phyloP scores from a whole-genome alignment of 1,140 invertebrate genomes.

The Platorchestia sp. region DNA sequence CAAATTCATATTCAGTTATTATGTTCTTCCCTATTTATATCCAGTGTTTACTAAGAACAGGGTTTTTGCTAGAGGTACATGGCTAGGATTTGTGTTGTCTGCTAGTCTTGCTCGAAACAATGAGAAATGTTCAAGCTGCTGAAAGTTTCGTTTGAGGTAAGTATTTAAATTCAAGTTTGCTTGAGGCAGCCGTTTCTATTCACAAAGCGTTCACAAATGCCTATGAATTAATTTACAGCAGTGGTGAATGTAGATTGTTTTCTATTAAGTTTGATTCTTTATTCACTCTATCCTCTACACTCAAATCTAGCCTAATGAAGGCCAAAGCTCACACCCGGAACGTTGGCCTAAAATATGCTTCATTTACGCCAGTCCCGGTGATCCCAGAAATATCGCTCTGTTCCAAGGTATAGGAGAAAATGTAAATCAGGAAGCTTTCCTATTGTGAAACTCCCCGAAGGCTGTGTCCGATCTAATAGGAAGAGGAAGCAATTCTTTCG shows the following conservation, averaged over 20 bases:
- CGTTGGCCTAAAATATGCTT: background rate
- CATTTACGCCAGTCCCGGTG: background rate
- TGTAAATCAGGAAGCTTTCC: background rate
- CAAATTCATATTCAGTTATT: too few species aligned
- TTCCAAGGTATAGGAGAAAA: background rate
- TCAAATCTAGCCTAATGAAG: background rate
- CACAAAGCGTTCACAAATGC: background rate
- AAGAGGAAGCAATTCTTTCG: background rate
- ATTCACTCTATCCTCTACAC: background rate
- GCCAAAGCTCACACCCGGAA: background rate
- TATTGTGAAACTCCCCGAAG: background rate
- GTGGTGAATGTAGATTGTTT: background rate
- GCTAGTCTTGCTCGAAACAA: background rate
- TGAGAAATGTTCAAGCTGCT: background rate
- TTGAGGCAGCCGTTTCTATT: background rate
- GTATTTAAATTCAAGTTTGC: background rate
- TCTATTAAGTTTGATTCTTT: too few species aligned
- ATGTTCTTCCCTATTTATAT: too few species aligned
- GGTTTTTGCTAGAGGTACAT: too few species aligned
- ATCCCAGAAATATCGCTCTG: background rate
- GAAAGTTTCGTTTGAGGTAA: background rate
- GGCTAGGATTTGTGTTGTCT: too few species aligned
- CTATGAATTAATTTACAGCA: background rate
- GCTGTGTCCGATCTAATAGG: background rate
- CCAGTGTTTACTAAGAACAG: too few species aligned